phyloP scores from a whole-genome alignment of 2,888 invertebrate species.

The Marronus borbonicus region DNA sequence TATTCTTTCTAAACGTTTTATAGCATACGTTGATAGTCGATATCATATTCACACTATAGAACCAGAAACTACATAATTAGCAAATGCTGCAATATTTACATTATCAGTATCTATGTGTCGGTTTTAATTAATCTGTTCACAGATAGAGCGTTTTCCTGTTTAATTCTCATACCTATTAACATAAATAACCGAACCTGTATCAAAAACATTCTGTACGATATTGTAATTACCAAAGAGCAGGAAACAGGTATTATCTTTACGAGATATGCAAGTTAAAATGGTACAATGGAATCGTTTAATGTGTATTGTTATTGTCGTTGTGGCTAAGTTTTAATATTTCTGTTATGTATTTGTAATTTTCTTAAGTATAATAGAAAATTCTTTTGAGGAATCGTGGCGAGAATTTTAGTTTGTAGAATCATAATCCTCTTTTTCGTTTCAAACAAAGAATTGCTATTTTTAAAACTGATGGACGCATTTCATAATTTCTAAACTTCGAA shows the following conservation, averaged over 20 bases:
- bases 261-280: constrained; percentile 6
- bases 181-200: constrained; percentile 18
- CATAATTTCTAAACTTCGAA: constrained; percentile 18
- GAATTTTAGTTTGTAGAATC: not conserved
- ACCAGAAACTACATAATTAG: too few species aligned
- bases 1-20: too few species aligned
- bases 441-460: constrained; percentile 33
- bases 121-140: constrained; percentile 15
- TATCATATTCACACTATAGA: too few species aligned
- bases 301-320: not conserved
- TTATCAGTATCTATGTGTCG: constrained; percentile 1
- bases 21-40: too few species aligned
- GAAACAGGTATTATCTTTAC: constrained; percentile 25
- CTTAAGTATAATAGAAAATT: constrained; percentile 1
- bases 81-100: not conserved
- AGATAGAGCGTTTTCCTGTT: constrained; percentile 12
- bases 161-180: constrained; percentile 4
- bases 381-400: not conserved
- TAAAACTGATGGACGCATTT: not conserved
- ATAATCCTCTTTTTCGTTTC: not conserved
- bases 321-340: not conserved
- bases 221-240: constrained; percentile 15
- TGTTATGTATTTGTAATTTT: not conserved
- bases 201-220: constrained; percentile 3
- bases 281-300: constrained; percentile 2